Percentiles rank a stretch among this genome's conserved stretches.
phyloP scores from a whole-genome alignment of 2,888 invertebrate species.

The Standfussiana lucernea region DNA sequence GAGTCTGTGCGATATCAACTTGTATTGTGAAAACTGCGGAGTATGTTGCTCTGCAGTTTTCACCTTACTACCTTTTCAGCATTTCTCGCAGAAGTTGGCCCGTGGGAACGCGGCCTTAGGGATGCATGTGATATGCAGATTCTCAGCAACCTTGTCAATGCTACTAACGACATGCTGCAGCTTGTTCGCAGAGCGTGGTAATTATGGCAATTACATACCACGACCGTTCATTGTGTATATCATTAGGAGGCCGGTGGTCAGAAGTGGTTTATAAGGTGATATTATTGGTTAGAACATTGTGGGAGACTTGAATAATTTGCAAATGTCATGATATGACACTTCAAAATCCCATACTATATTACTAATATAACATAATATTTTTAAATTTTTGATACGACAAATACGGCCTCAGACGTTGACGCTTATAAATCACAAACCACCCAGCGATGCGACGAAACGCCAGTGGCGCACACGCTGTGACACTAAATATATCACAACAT shows the following conservation, averaged over 20 bases:
- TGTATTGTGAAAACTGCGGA: background rate
- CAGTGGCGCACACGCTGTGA: too few relatives aligned
- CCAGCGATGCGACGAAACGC: too few relatives aligned
- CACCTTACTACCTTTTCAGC: background rate
- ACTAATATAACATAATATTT: too few relatives aligned
- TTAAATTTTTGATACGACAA: too few relatives aligned
- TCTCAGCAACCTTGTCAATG: slow-evolving; percentile 24
- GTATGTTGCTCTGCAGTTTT: background rate
- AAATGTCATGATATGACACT: too few relatives aligned
- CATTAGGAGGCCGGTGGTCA: slow-evolving; percentile 18
- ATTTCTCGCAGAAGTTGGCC: background rate
- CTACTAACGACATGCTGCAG: slow-evolving; percentile 12
- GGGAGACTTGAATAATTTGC: too few relatives aligned
- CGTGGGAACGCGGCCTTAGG: background rate
- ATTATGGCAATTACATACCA: slow-evolving; percentile 31
- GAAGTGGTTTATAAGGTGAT: background rate
- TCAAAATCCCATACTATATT: too few relatives aligned
- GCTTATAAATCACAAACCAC: too few relatives aligned
- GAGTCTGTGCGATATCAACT: background rate
- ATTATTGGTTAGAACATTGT: slow-evolving; percentile 3
- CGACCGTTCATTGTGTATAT: slow-evolving; percentile 8
- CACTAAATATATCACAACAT: too few relatives aligned
- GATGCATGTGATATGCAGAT: slow-evolving; percentile 22
- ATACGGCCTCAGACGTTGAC: too few relatives aligned
- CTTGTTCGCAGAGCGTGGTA: slow-evolving; percentile 9